A percentile compares a stretch with the other conserved stretches of the same genome.
Evolutionary conservation across 2,797 vertebrate species (phyloP).

Genomic region (Podargus strigoides): DNA sequence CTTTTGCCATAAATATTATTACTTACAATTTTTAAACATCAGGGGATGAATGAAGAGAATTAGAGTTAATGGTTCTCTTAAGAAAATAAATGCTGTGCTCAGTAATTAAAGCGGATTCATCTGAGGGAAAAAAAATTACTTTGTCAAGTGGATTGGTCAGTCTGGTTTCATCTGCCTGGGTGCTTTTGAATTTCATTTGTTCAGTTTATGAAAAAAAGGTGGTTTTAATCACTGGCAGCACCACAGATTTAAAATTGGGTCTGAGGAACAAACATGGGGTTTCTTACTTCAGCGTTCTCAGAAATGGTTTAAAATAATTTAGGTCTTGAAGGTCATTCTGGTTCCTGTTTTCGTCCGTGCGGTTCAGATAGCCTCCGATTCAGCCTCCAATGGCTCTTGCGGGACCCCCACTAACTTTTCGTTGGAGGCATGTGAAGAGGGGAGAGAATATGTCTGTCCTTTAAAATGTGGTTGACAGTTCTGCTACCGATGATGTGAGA

Average conservation of each 20-base stretch:
- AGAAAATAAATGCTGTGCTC: neutral
- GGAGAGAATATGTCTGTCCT: neutral
- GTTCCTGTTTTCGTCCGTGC: neutral
- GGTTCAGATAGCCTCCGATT: neutral
- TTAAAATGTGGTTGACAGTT: neutral
- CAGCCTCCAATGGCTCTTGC: neutral
- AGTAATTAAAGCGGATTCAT: neutral
- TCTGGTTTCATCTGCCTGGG: neutral
- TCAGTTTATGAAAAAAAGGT: constrained; percentile 1
- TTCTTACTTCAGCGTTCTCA: neutral
- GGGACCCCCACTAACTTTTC: neutral
- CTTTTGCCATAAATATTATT: neutral
- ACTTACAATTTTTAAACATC: neutral
- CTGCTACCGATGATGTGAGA: neutral
- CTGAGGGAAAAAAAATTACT: neutral
- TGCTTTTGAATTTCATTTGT: constrained; percentile 14
- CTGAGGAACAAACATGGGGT: neutral
- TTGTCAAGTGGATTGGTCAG: neutral
- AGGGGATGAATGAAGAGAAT: neutral
- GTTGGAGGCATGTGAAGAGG: neutral
- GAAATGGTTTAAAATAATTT: neutral
- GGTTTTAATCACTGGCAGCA: constrained; percentile 1
- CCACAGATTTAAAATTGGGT: neutral
- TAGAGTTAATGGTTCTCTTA: neutral
- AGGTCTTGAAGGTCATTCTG: neutral